Percentiles rank a stretch among this genome's conserved stretches.
Evolutionary conservation across 2,113 vertebrate species (phyloP).

Genomic region (Coptodon rendalli): DNA sequence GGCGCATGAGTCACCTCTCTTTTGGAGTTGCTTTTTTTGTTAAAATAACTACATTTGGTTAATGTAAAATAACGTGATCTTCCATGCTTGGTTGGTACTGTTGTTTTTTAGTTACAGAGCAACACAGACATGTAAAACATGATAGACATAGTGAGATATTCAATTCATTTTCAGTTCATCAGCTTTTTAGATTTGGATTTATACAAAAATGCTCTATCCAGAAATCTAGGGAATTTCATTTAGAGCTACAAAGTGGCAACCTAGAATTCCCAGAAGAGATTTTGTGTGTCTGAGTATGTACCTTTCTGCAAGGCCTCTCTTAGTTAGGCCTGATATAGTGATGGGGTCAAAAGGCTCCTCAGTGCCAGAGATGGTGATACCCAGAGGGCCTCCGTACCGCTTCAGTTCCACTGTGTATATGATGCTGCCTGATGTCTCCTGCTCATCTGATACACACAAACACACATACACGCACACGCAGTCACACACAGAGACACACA

Average conservation of each 20-base stretch:
- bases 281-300: slow-evolving; percentile 28
- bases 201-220: background rate
- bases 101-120: background rate
- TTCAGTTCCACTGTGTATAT: slow-evolving; percentile 97
- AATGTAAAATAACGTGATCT: background rate
- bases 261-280: background rate
- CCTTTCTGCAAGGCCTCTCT: slow-evolving; percentile 93
- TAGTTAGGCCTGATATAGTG: slow-evolving; percentile 90
- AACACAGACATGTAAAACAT: background rate
- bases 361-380: slow-evolving; percentile 96
- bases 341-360: slow-evolving; percentile 98
- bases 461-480: background rate
- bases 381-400: slow-evolving; percentile 89
- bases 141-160: background rate
- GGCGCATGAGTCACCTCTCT: background rate
- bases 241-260: background rate
- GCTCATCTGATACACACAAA: slow-evolving; percentile 78
- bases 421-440: slow-evolving; percentile 90
- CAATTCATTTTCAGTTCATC: background rate
- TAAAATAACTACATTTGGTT: background rate
- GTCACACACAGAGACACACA: background rate
- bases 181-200: background rate
- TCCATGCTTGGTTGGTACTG: background rate
- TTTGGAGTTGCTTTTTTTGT: background rate
- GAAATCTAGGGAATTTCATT: background rate